Base-by-base conservation (phyloP, 1,140 invertebrate genomes). In the Coboldia fuscipes region DNA sequence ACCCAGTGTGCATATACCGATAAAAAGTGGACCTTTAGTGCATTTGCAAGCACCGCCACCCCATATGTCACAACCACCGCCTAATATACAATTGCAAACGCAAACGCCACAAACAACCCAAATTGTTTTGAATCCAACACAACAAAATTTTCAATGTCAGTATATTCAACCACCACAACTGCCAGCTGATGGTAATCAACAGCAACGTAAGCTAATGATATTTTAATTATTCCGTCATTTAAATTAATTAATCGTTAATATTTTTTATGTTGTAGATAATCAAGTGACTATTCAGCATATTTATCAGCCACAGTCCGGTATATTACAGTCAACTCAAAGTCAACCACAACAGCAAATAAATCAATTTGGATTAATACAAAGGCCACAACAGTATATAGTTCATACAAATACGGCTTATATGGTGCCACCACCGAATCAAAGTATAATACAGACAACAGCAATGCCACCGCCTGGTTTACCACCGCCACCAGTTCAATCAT, bases 241-340 rank as follows among this genome's bases (percentile, higher is more conserved):
- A 8, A 30, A 15, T 12, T 7, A 6, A 15, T 12, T 12, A 12
- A 30, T 8, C 9, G 15, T 8, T 30, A 13, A 30, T 12, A 30
- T 12, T 12, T 8, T 15, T 12, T n/a, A n/a, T 30, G 6, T 30
- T 30, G 14, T 13, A 30, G 29, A 7, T 30, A 36, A 36, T 30
- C 23, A 27, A 17, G 34, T 36, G n/a, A 36, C 34, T 4, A 36
- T 36, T 30, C 34, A 36, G 22, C 34, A 36, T 30, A 36, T 36
- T 7, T 36, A 37, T 24, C 21, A 42, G 30, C 33, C 14, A 6
- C 43, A 28, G 29, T 8, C 34, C 28, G 22, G n/a, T 36, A 4
- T 26, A 37, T 12, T n/a, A 22, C 34, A 22, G 33, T 7, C n/a
- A 16, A 6, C 19, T 22, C 33, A 9, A 13, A 19, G 18, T 32